These are phyloP conservation scores for Octomys mimax DNA, from an alignment of 2,797 vertebrate genomes.

Conservation along the genomic window DNA sequence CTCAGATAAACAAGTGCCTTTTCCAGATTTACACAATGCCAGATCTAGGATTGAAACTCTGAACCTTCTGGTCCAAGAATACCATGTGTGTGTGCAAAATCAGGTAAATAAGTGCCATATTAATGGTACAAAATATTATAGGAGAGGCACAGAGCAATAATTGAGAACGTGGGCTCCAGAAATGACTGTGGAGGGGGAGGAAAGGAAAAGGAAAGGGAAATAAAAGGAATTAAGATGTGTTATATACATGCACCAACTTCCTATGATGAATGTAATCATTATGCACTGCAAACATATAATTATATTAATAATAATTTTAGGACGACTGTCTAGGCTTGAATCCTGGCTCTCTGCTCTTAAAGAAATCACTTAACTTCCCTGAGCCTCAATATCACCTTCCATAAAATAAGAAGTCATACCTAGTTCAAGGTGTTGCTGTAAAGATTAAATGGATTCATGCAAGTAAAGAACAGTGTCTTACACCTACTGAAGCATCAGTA, in stretches of 20 bases:
- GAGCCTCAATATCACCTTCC: neutral
- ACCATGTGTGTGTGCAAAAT: neutral
- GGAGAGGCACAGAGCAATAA: neutral
- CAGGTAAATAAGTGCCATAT: conserved; percentile 16
- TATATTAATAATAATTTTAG: neutral
- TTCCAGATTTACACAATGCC: conserved; percentile 12
- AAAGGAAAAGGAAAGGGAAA: neutral
- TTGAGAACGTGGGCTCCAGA: conserved; percentile 8
- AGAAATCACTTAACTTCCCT: neutral
- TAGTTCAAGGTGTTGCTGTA: conserved; percentile 32
- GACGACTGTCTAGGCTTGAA: conserved; percentile 37
- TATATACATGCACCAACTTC: neutral
- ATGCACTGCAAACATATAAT: neutral
- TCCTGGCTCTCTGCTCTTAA: neutral
- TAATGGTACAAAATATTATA: conserved; percentile 36
- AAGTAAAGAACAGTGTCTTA: conserved; percentile 20
- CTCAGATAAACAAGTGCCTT: neutral
- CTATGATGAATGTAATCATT: neutral
- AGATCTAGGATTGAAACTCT: conserved; percentile 17
- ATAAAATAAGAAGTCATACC: conserved; percentile 31
- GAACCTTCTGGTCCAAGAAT: neutral
- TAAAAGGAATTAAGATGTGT: neutral
- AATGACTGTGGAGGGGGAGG: neutral
- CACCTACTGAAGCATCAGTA: neutral
- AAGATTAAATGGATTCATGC: conserved; percentile 38